Evolutionary conservation across 2,888 invertebrate genomes (phyloP), one percentile per base, ranked within the genome.

Genomic region (Apoderus coryli): DNA sequence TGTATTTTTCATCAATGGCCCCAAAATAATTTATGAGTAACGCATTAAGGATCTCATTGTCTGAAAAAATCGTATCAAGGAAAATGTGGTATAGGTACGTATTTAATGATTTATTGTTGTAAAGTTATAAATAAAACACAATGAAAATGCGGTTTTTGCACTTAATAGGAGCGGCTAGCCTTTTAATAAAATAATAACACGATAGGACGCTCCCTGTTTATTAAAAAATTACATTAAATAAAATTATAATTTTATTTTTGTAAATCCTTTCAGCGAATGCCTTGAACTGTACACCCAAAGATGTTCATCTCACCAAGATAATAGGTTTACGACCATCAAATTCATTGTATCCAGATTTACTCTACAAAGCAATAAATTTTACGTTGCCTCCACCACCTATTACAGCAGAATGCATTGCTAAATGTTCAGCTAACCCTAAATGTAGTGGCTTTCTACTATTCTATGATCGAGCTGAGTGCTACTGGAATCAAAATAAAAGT

Each of bases 251-350:
- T 10, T 3, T 33, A n/a, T 47, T 45, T 32, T 35, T 53, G 52
- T 42, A 34, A 45, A 44, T 23, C 40, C 35, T 31, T 28, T 45
- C 24, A 33, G 41, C 10, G 50, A 53, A 34, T 59, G 59, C 34
- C 49, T 53, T 6, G 25, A 27, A 22, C 32, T 44, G n/a, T n/a
- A n/a, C n/a, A n/a, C n/a, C n/a, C n/a, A n/a, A n/a, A 14, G 40
- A 52, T 24, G 40, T 52, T n/a, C 48, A 46, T 36, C 56, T 57
- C 40, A 57, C 57, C 40, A 59, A 59, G 46, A 43, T 57, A 11
- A 38, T 58, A 19, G 59, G 59, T 14, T 31, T 55, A 16, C 46
- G 50, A 33, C 56, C 57, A 16, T 37, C 49, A 4, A 39, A 39
- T 14, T 29, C 37, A 24, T 38, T 41, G 27, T 35, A 38, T 25